Base-by-base conservation (phyloP, 35 echinoderm and acorn worm genomes). In the Ptychodera flava region DNA sequence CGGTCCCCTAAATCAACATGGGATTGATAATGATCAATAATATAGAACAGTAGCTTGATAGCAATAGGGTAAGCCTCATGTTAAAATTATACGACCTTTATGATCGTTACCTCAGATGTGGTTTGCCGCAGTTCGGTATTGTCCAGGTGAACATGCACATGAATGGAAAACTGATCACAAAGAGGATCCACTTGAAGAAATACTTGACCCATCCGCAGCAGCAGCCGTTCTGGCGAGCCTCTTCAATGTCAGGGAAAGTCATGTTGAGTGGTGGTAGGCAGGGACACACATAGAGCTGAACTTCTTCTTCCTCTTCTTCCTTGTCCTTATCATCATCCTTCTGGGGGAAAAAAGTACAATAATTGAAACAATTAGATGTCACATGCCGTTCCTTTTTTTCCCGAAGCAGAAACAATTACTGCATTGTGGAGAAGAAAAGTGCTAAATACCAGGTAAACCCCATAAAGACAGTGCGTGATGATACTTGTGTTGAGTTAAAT, bases 111-210 rank as follows among this genome's bases (percentile, higher is more conserved):
- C 82, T 33, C 2, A 36, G 34, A 36, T 83, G 82, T 35, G 34
- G 33, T 83, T 83, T 36, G 37, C 31, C 80, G 52, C 95, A 98
- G 85, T 94, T 94, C 1, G 95, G 95, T 77, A 98, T 94, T 30
- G 95, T 98, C 90, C 90, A 98, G 32, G 92, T 90, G 88, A 98
- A 98, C n/a, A 90, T 45, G 64, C 87, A 91, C 89, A 98, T 92
- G 32, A 98, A 98, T 1, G 95, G 95, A 33, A 94, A 98, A 77
- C 95, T 98, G 78, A 98, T 82, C 37, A 90, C 33, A 32, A 98
- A 98, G 1, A 98, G 79, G 0, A 92, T 0, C 95, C 95, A 98
- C 38, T 98, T 98, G 77, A 98, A 84, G 37, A 28, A 36, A 30
- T 87, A 92, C 76, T 83, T 80, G 28, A 94, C 31, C 31, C 79